Evolutionary conservation across 2,888 invertebrate genomes (phyloP).

Genomic region (Ophonus ardosiacus): DNA sequence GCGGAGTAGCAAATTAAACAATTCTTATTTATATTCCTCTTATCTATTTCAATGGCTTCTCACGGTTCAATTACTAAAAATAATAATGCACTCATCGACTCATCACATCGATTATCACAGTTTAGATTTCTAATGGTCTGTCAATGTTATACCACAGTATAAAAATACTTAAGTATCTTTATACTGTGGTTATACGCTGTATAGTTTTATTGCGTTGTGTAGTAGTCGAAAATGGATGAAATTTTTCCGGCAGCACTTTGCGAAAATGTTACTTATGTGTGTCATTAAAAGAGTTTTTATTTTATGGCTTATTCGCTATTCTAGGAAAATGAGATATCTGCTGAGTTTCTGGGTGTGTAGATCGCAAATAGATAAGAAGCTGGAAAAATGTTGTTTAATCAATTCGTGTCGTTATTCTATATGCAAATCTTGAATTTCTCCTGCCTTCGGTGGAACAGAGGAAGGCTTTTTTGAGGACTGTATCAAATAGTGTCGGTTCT

Average conservation of each 20-base stretch:
- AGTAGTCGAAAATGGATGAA: background rate
- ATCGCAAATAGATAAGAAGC: constrained; percentile 56
- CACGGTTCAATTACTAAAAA: background rate
- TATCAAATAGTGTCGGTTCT: background rate
- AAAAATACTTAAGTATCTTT: too few species aligned
- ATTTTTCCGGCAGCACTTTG: constrained; percentile 23
- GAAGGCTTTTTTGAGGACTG: background rate
- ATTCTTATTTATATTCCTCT: background rate
- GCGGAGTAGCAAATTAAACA: background rate
- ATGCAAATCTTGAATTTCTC: constrained; percentile 59
- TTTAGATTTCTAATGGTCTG: constrained; percentile 5
- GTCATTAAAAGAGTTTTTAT: constrained; percentile 58
- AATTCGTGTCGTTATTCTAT: constrained; percentile 57
- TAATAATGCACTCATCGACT: background rate
- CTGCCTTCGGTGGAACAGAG: constrained; percentile 15
- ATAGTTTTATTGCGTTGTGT: background rate
- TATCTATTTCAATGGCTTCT: background rate
- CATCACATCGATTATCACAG: background rate
- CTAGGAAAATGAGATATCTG: constrained; percentile 57
- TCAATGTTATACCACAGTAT: too few species aligned
- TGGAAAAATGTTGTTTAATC: constrained; percentile 58
- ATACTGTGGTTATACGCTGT: too few species aligned
- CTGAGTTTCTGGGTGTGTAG: constrained; percentile 48
- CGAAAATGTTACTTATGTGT: constrained; percentile 41
- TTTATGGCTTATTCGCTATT: constrained; percentile 59